Conservation (phyloP, 2,113 vertebrate genomes). For the Erinaceus europaeus region DNA sequence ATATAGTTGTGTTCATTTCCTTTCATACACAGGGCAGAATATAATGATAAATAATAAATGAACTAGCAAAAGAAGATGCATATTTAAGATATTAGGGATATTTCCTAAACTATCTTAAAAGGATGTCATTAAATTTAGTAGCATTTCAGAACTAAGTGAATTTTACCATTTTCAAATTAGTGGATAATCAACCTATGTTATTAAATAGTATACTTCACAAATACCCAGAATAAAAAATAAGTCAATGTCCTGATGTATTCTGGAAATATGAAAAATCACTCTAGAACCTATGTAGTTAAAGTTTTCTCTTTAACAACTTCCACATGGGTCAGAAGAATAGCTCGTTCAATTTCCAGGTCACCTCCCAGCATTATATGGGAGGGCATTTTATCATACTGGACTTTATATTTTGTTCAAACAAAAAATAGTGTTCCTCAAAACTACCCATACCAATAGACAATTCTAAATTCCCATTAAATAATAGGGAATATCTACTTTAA, state of each 20-base stretch:
- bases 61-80: not conserved
- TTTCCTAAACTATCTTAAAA: not conserved
- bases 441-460: not conserved
- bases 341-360: no score
- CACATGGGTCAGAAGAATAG: not conserved
- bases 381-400: no score
- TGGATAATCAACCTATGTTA: not conserved
- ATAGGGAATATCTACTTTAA: not conserved
- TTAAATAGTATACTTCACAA: not conserved
- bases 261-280: not conserved
- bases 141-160: not conserved
- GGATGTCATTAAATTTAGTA: not conserved
- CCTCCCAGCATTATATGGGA: no score
- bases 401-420: no score
- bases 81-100: not conserved
- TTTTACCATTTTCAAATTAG: slow-evolving; percentile 1
- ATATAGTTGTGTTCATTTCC: not conserved
- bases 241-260: not conserved
- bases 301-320: not conserved
- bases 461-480: not conserved
- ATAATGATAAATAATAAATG: not conserved
- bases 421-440: no score
- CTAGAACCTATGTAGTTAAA: not conserved
- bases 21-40: not conserved
- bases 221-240: not conserved